These are phyloP conservation scores for Pammene aurita DNA, from an alignment of 2,888 invertebrate species.

Conservation along the genomic window DNA sequence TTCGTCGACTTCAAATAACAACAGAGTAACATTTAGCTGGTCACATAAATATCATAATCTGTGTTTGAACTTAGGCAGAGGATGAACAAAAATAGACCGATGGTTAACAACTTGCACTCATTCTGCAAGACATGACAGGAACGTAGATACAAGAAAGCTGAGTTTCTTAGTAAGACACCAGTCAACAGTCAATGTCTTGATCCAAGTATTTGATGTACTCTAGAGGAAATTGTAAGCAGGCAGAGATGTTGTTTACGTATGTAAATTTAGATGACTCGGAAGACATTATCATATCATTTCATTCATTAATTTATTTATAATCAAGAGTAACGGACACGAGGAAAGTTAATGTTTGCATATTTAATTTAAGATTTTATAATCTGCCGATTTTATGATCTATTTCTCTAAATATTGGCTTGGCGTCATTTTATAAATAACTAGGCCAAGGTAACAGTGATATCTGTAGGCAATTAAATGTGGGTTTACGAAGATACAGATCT, in stretches of 20 bases:
- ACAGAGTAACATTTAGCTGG: too few relatives aligned
- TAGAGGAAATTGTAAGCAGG: too few relatives aligned
- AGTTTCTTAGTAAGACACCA: too few relatives aligned
- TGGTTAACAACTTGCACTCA: too few relatives aligned
- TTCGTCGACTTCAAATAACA: neutral
- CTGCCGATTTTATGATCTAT: conserved; percentile 3
- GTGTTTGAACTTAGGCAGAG: too few relatives aligned
- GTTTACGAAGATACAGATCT: conserved; percentile 9
- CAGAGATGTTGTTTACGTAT: conserved; percentile 7
- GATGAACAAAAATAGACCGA: too few relatives aligned
- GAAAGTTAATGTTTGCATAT: conserved; percentile 38
- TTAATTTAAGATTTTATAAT: conserved; percentile 16
- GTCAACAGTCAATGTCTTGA: too few relatives aligned
- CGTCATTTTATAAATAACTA: neutral
- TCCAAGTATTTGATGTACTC: too few relatives aligned
- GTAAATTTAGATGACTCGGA: conserved; percentile 23
- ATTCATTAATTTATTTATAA: conserved; percentile 29
- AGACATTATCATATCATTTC: conserved; percentile 30
- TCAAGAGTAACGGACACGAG: conserved; percentile 22
- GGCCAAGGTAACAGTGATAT: conserved; percentile 28
- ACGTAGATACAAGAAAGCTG: neutral
- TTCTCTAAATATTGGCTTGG: conserved; percentile 3
- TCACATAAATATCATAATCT: too few relatives aligned
- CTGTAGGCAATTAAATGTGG: neutral
- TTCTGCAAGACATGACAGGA: too few relatives aligned